Evolutionary conservation across 2,113 vertebrate genomes (phyloP), one percentile per base, ranked within the genome.

Genomic region (Baryphthengus martii): DNA sequence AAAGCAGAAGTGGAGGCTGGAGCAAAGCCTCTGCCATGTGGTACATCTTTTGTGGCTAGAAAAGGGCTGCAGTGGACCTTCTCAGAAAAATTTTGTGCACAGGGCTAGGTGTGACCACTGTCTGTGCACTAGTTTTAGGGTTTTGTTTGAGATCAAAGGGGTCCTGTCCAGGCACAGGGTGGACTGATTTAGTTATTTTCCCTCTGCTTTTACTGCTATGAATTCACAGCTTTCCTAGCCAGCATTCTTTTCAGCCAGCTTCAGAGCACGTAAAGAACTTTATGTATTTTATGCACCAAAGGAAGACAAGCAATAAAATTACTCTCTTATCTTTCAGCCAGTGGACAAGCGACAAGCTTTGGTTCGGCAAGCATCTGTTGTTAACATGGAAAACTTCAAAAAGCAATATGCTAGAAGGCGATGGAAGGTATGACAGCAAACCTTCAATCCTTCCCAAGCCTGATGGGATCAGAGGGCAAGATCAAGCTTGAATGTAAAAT

Each of bases 341-440:
- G 85, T 95, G 95, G 98, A 99, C 97, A 97, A 97, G 53, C 98
- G 96, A 63, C 99, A 99, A 92, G 98, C 98, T 77, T 95, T 99
- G 97, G 99, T 99, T 90, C 98, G 99, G 93, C 97, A 99, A 91
- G 97, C 98, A 66, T 99, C 99, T 7, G 96, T 98, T 85, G 97
- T 99, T 95, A 99, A 99, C 97, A 94, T 99, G 97, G 98, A 99
- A 95, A 99, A 99, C 96, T 99, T 99, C 97, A 99, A 97, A 97
- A 98, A 97, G 95, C 99, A 99, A 37, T 99, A 99, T 2, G 98
- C 98, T 85, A 97, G 99, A 62, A 98, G 99, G 73, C 97, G 99
- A 47, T 99, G 99, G 99, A 99, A 99, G 99, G 99, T 99, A 97
- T 77, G 63, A 47, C 35, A 31, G 15, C 0, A 7, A 92, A 44